Percentiles rank a stretch among this genome's conserved stretches.
Evolutionary conservation across 2,888 invertebrate species (phyloP).

Genomic region (Xanthia togata): DNA sequence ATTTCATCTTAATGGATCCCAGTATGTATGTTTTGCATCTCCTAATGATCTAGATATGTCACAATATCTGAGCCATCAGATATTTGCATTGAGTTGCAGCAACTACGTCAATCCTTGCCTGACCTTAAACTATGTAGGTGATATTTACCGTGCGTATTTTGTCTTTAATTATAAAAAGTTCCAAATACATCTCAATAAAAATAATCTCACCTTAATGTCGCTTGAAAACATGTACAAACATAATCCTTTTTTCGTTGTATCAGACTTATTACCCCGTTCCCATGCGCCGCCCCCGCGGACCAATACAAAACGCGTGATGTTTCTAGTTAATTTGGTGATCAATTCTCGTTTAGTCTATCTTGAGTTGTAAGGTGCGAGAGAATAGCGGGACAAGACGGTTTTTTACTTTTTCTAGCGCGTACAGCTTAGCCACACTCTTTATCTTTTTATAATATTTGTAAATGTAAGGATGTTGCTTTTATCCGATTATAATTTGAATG

Average conservation of each 20-base stretch:
- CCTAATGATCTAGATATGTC: slow-evolving; percentile 11
- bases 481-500: slow-evolving; percentile 57
- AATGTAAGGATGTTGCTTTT: slow-evolving; percentile 33
- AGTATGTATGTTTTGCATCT: slow-evolving; percentile 15
- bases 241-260: slow-evolving; percentile 28
- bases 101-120: neutral
- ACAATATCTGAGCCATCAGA: neutral
- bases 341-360: slow-evolving; percentile 72
- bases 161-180: neutral
- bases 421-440: slow-evolving; percentile 27
- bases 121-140: neutral
- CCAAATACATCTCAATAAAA: slow-evolving; percentile 9
- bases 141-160: neutral
- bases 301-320: slow-evolving; percentile 70
- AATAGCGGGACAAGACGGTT: slow-evolving; percentile 17
- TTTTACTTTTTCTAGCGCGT: slow-evolving; percentile 34
- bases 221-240: slow-evolving; percentile 12
- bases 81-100: neutral
- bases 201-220: slow-evolving; percentile 21
- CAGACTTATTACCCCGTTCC: slow-evolving; percentile 33
- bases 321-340: slow-evolving; percentile 80
- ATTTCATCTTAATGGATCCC: slow-evolving; percentile 26
- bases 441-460: slow-evolving; percentile 46
- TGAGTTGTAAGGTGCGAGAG: slow-evolving; percentile 56
- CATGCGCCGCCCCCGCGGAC: slow-evolving; percentile 47